A percentile compares a stretch with the other conserved stretches of the same genome.
phyloP scores from a whole-genome alignment of 37 sponge, comb jelly and placozoan species.

The Diacarnus erythraeanus region DNA sequence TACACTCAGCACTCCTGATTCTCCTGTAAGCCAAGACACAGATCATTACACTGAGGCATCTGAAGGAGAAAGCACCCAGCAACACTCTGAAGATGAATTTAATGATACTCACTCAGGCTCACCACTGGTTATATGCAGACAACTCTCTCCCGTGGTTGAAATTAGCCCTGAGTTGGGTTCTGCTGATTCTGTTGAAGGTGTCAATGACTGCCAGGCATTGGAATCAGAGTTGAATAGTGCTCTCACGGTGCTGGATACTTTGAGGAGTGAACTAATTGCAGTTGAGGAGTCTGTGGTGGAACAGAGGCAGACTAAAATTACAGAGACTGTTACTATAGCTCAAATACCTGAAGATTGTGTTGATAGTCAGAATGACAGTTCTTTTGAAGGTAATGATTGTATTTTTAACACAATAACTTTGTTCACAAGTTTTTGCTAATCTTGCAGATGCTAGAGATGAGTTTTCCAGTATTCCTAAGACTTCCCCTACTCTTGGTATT shows the following conservation, averaged over 20 bases:
- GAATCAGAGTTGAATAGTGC: slow-evolving; percentile 24
- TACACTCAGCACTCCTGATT: not conserved
- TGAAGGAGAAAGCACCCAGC: not conserved
- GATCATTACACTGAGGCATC: not conserved
- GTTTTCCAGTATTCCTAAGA: slow-evolving; percentile 26
- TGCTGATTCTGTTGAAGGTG: not conserved
- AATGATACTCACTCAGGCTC: not conserved
- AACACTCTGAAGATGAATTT: slow-evolving; percentile 1
- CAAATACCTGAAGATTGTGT: not conserved
- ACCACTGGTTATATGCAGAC: not conserved
- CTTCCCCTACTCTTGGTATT: slow-evolving; percentile 37
- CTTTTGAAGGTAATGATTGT: slow-evolving; percentile 14
- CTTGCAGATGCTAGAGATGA: slow-evolving; percentile 21
- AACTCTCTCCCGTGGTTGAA: slow-evolving; percentile 37
- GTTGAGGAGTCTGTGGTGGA: slow-evolving; percentile 21
- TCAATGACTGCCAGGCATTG: slow-evolving; percentile 6
- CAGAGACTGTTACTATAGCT: slow-evolving; percentile 6
- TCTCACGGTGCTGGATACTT: slow-evolving; percentile 10
- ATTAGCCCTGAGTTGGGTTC: slow-evolving; percentile 26
- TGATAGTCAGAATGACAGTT: not conserved
- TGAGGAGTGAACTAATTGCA: slow-evolving; percentile 9
- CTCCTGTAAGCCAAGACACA: not conserved
- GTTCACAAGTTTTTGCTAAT: too few relatives aligned
- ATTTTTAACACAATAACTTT: too few relatives aligned
- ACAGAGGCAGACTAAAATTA: slow-evolving; percentile 14